phyloP scores from a whole-genome alignment of 2,888 invertebrate species.

The Oxycera nigricornis region DNA sequence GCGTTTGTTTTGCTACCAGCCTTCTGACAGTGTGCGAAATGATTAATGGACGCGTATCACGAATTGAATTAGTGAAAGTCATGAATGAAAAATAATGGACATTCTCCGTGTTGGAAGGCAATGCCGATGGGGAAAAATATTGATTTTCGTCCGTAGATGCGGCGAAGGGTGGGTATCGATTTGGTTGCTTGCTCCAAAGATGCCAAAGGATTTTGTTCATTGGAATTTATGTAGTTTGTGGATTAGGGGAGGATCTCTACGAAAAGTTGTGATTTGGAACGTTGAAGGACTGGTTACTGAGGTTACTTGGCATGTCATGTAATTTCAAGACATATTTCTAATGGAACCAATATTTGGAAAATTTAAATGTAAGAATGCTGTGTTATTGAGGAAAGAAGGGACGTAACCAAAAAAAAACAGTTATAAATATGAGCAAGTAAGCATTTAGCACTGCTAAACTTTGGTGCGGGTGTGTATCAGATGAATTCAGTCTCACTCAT shows the following conservation, averaged over 20 bases:
- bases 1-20: constrained; percentile 23
- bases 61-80: constrained; percentile 29
- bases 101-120: constrained; percentile 7
- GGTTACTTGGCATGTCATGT: background rate
- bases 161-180: background rate
- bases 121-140: constrained; percentile 4
- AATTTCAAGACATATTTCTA: no score
- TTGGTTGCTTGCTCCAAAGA: background rate
- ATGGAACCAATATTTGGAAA: no score
- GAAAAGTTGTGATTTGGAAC: background rate
- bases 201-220: background rate
- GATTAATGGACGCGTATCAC: constrained; percentile 35
- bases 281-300: background rate
- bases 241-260: background rate
- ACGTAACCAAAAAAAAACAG: no score
- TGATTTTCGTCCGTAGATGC: constrained; percentile 3
- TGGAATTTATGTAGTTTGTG: background rate
- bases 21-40: constrained; percentile 31
- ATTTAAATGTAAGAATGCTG: no score
- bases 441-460: no score
- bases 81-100: constrained; percentile 30
- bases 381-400: no score
- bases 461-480: no score
- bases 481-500: no score
- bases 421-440: no score